phyloP scores from a whole-genome alignment of 2,113 vertebrate genomes.

The Andinoacara biseriatus region DNA sequence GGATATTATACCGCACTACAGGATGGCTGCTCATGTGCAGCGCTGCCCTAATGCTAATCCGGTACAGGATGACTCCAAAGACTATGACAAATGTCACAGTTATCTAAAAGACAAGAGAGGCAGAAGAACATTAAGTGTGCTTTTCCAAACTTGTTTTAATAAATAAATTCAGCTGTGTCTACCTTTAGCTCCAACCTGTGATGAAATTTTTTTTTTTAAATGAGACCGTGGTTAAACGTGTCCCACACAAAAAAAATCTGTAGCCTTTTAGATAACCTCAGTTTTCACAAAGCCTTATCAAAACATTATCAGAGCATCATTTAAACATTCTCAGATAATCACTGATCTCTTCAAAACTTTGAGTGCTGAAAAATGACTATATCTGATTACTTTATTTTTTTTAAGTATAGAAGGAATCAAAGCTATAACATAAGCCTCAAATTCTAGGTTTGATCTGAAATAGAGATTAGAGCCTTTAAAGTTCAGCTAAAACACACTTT shows the following conservation, averaged over 20 bases:
- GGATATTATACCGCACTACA: conserved; percentile 84
- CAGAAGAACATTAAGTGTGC: neutral
- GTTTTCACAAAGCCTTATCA: neutral
- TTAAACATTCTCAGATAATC: no score
- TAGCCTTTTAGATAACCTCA: neutral
- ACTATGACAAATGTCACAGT: conserved; percentile 90
- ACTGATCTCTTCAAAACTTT: no score
- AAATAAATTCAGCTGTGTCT: neutral
- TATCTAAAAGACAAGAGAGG: conserved; percentile 76
- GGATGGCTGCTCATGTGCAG: conserved; percentile 89
- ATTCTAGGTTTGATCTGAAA: no score
- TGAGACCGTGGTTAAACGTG: neutral
- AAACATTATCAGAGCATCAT: no score
- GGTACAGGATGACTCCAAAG: conserved; percentile 94
- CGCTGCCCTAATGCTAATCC: conserved; percentile 91
- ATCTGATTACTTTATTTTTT: no score
- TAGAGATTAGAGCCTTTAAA: no score
- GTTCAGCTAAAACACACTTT: no score
- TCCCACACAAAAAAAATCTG: no score
- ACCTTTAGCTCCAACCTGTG: neutral
- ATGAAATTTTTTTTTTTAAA: no score
- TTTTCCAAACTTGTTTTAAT: neutral
- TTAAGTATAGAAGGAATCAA: no score
- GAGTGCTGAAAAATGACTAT: no score
- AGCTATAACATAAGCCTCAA: no score